Conservation (phyloP, 1,140 invertebrate species). For the Lordiphosa collinella region DNA sequence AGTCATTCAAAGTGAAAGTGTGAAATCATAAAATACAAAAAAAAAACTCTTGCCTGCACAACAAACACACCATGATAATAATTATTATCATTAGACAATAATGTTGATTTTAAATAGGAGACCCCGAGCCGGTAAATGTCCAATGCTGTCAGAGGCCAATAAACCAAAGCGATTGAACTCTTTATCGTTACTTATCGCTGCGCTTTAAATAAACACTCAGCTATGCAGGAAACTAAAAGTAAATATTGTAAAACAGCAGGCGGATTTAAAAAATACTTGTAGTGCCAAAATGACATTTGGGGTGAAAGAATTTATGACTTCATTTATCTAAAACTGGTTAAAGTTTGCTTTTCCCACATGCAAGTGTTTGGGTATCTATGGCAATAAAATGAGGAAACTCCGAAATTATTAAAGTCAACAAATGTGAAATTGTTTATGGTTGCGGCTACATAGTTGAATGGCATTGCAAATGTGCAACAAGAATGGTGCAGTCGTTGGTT, state of each 20-base stretch:
- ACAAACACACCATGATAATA: constrained; percentile 24
- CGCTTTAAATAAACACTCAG: constrained; percentile 19
- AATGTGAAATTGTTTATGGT: constrained; percentile 36
- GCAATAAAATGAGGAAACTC: constrained; percentile 29
- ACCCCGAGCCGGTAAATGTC: constrained; percentile 10
- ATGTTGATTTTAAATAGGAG: constrained; percentile 41
- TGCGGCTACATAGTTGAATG: constrained; percentile 61
- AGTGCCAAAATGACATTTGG: constrained; percentile 56
- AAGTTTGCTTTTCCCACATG: constrained; percentile 69
- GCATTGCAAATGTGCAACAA: constrained; percentile 63
- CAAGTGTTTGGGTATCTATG: constrained; percentile 22
- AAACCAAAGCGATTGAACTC: constrained; percentile 72
- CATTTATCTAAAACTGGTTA: constrained; percentile 45
- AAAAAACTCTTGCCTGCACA: constrained; percentile 24
- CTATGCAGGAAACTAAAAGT: constrained; percentile 11
- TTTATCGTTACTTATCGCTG: constrained; percentile 48
- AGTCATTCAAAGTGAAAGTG: constrained; percentile 49
- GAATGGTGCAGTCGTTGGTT: constrained; percentile 6
- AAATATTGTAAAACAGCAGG: constrained; percentile 64
- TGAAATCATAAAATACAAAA: constrained; percentile 42
- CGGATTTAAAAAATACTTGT: constrained; percentile 16
- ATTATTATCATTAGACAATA: constrained; percentile 47
- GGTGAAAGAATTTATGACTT: constrained; percentile 40
- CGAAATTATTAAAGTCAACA: constrained; percentile 68
- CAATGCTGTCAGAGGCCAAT: constrained; percentile 37